phyloP scores from a whole-genome alignment of 2,797 vertebrate species.

The Podarcis siculus region DNA sequence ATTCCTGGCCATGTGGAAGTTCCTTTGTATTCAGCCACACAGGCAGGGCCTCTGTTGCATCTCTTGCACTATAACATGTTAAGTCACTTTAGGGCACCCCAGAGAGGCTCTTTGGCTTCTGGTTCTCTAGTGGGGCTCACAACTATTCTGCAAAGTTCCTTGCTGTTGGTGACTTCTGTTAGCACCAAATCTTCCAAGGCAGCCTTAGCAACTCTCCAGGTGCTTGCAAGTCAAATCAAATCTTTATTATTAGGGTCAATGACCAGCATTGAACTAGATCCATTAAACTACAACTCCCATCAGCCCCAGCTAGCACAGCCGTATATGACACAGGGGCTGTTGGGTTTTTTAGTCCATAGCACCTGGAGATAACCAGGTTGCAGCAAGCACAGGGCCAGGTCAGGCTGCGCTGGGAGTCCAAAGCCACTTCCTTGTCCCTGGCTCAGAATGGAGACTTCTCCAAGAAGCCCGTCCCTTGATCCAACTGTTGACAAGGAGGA shows the following conservation, averaged over 20 bases:
- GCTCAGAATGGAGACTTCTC: not conserved
- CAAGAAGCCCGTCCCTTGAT: not conserved
- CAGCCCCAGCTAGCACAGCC: no score
- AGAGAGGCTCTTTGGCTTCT: not conserved
- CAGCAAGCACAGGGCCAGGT: not conserved
- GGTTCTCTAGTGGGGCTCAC: not conserved
- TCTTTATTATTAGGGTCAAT: no score
- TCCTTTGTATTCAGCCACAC: not conserved
- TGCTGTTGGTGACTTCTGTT: no score
- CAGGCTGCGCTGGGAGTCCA: not conserved
- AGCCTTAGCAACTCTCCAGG: no score
- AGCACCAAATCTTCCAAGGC: not conserved
- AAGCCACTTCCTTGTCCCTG: not conserved
- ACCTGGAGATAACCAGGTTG: no score
- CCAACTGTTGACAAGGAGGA: not conserved
- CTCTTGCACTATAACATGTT: not conserved
- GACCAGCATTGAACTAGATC: no score
- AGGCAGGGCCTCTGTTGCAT: not conserved
- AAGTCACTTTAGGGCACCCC: no score
- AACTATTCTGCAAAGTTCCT: no score
- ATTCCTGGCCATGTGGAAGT: not conserved
- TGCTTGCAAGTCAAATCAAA: no score
- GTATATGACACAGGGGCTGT: no score
- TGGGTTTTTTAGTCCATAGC: no score
- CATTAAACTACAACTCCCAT: no score